Base-by-base conservation (phyloP, 2,113 vertebrate genomes). In the Brachirus orientalis region DNA sequence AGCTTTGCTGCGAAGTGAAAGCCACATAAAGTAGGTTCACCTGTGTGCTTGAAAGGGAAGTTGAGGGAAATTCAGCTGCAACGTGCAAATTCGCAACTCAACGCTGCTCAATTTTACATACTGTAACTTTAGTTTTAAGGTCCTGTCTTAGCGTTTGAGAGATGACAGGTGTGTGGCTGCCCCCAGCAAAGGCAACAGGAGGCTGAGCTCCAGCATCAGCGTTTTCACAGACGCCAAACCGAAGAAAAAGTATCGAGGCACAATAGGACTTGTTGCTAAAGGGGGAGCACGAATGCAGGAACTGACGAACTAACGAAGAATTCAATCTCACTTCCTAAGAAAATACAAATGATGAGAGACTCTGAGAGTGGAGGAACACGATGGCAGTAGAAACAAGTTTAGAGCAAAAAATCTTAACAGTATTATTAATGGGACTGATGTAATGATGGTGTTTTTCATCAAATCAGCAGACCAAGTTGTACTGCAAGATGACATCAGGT, bases 121-220 rank as follows among this genome's bases (percentile, higher is more conserved):
- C 28, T 28, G 28, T 28, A 43, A 5, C 5, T 14, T 86, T 78
- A 66, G 59, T 60, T 63, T 77, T 77, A 67, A 89, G 88, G 86
- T 90, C 86, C 88, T 77, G 83, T 89, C 83, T 87, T 87, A 85
- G 86, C 65, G 66, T 53, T 44, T 44, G 56, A 55, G 66, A 84
- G 63, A 81, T 67, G 71, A 69, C 55, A 46, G 16, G 41, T 64
- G 69, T 75, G 82, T 76, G 84, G 80, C 78, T 58, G 71, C 82
- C 54, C 72, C 84, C 75, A 72, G 79, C 63, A 80, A 89, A 91
- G 90, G 88, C 88, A 91, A 90, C 81, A 43, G 74, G 79, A 86
- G 72, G 64, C 67, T 17, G 44, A 57, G 72, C 43, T 4, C 63
- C 56, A n/a, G n/a, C n/a, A n/a, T n/a, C n/a, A n/a, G n/a, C n/a